These are phyloP conservation scores for Marmota flaviventris DNA, from an alignment of 2,113 vertebrate genomes.

Conservation along the genomic window DNA sequence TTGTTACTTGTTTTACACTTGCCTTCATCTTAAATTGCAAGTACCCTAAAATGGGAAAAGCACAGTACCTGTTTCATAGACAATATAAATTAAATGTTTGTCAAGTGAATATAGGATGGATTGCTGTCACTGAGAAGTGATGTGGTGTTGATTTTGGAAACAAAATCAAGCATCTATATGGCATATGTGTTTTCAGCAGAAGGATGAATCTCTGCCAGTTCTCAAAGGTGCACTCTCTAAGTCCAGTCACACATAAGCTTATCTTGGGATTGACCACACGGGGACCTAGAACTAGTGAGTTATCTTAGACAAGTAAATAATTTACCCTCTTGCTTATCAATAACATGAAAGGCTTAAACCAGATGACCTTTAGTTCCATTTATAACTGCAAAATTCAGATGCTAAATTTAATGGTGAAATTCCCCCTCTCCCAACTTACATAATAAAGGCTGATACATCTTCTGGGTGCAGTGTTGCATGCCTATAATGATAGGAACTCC, in stretches of 20 bases:
- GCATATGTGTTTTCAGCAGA: slow-evolving; percentile 50
- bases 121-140: background rate
- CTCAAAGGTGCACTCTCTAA: background rate
- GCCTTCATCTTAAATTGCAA: background rate
- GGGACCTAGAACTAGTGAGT: background rate
- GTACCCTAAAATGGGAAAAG: background rate
- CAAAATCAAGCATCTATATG: background rate
- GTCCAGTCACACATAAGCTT: background rate
- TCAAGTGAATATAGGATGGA: background rate
- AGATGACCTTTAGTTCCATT: background rate
- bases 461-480: too few species aligned
- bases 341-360: background rate
- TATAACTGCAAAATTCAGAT: slow-evolving; percentile 49
- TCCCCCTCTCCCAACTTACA: background rate
- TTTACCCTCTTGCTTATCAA: background rate
- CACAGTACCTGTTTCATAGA: background rate
- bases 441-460: background rate
- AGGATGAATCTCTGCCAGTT: background rate
- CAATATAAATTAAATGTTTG: background rate
- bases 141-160: background rate
- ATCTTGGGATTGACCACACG: background rate
- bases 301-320: slow-evolving; percentile 12
- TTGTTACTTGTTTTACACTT: background rate
- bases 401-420: slow-evolving; percentile 21
- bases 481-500: too few species aligned